Evolutionary conservation across 2,888 invertebrate species (phyloP), one percentile per base, ranked within the genome.

Genomic region (Clepsis dumicolana): DNA sequence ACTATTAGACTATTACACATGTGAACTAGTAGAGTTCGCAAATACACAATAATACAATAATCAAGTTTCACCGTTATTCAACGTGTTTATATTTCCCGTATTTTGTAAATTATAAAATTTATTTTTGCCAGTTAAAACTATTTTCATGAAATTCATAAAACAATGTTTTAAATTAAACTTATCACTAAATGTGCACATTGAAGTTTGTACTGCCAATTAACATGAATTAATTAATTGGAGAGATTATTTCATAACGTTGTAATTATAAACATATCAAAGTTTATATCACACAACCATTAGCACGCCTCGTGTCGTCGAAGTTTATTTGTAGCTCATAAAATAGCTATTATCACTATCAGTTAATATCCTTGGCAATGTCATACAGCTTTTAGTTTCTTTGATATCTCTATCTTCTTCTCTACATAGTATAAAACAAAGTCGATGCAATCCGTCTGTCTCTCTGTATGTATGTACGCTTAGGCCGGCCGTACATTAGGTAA

Each of bases 311-410:
- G 35, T 4, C n/a, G n/a, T 4, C 53, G 53, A 48, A 35, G 56
- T 57, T 64, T 53, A 62, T 62, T 52, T 38, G 38, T 18, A 7
- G 8, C 38, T 18, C 32, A 50, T 65, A 59, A 54, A 64, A 64
- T 29, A 65, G 52, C 35, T 21, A 52, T 52, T 65, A 52, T 50
- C 65, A 52, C 38, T 65, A 52, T 50, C 65, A 41, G 59, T n/a
- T 18, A 54, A 56, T 48, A 64, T 27, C 27, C 65, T 38, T 65
- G 59, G n/a, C 65, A 65, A 50, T 64, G 57, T 57, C 35, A 57
- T 38, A 24, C 56, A 3, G 57, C 18, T 59, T 38, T 38, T 38
- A 14, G 14, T 38, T 38, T 32, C 10, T 32, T 32, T 32, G 0
- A 5, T 38, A 38, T 38, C 4, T 4, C 5, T 29, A 29, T 29